phyloP scores from a whole-genome alignment of 2,797 vertebrate species.

The Anolis apletophallus region DNA sequence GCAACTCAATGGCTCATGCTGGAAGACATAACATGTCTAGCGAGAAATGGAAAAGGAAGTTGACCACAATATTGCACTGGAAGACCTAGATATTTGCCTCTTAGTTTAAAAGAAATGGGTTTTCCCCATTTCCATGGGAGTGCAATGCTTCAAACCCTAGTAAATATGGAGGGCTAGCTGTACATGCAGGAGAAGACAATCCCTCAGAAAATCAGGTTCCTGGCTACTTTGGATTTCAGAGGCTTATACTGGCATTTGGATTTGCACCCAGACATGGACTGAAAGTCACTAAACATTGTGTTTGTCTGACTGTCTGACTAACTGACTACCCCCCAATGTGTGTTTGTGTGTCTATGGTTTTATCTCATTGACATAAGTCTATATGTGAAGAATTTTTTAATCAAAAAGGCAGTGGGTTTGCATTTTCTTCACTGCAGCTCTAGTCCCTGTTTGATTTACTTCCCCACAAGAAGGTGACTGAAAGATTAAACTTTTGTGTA shows the following conservation, averaged over 20 bases:
- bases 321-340: no score
- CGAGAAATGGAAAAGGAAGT: no score
- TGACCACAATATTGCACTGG: no score
- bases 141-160: no score
- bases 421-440: background rate
- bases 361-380: background rate
- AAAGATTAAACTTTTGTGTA: conserved; percentile 21
- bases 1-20: no score
- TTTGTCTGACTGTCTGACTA: background rate
- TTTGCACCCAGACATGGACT: background rate
- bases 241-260: background rate
- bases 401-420: background rate
- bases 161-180: no score
- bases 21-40: no score
- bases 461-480: conserved; percentile 6
- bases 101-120: no score
- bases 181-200: background rate
- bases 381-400: background rate
- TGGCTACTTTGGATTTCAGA: background rate
- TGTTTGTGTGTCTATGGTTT: background rate
- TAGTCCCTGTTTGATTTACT: background rate
- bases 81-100: no score
- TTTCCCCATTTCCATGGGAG: no score
- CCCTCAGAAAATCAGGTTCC: background rate
- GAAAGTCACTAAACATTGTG: background rate